Conservation (phyloP, 2,797 vertebrate genomes). For the Nannoperca obscura region DNA sequence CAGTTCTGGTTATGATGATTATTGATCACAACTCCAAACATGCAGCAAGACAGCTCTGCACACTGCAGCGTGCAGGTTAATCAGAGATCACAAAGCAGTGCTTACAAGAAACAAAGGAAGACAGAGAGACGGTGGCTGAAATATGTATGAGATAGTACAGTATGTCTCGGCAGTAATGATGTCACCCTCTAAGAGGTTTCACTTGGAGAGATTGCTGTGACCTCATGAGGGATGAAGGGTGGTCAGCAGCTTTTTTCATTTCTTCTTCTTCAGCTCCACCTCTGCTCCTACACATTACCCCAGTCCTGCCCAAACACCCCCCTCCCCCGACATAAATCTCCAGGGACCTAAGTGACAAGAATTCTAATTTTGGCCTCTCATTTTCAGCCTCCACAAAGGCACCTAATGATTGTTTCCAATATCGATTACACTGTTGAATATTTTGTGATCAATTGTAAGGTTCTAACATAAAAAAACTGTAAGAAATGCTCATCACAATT, state of each 20-base stretch:
- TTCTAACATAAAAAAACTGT: not conserved
- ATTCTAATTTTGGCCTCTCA: conserved; percentile 44
- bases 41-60: not conserved
- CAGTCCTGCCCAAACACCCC: not conserved
- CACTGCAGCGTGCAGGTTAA: conserved; percentile 15
- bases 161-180: conserved; percentile 39
- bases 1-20: conserved; percentile 24
- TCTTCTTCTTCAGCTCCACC: conserved; percentile 39
- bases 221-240: conserved; percentile 45
- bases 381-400: conserved; percentile 26
- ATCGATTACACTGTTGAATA: not conserved
- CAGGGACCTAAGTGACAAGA: conserved; percentile 42
- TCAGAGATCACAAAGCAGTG: not conserved
- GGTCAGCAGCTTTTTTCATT: conserved; percentile 18
- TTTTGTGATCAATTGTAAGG: not conserved
- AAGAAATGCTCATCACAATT: not conserved
- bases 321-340: conserved; percentile 9
- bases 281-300: conserved; percentile 28
- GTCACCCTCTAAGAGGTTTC: conserved; percentile 63
- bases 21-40: conserved; percentile 25
- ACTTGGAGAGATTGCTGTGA: conserved; percentile 36
- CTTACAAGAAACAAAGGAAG: not conserved
- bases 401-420: conserved; percentile 14
- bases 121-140: conserved; percentile 29
- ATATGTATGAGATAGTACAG: conserved; percentile 39